phyloP scores from a whole-genome alignment of 2,113 vertebrate species.

The Procavia capensis region DNA sequence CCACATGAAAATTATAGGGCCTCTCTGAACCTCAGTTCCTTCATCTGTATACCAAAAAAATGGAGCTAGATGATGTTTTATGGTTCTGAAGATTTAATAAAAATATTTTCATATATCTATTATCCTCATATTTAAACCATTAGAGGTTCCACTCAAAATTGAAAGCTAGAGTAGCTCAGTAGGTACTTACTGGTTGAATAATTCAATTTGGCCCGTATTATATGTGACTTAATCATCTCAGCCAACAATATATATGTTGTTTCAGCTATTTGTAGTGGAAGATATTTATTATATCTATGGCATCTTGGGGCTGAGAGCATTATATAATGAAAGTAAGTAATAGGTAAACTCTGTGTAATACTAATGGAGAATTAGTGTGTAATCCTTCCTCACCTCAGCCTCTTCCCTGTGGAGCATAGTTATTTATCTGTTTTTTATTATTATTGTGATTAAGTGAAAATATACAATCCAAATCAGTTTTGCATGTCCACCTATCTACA shows the following conservation, averaged over 20 bases:
- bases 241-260: constrained; percentile 4
- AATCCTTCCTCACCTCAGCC: too few relatives aligned
- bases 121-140: constrained; percentile 22
- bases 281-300: background rate
- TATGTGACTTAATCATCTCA: background rate
- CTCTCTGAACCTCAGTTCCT: background rate
- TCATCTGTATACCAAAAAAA: background rate
- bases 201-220: background rate
- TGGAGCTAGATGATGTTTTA: background rate
- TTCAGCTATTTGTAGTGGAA: constrained; percentile 35
- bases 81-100: background rate
- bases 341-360: constrained; percentile 23
- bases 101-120: background rate
- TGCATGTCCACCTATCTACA: too few relatives aligned
- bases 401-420: too few relatives aligned
- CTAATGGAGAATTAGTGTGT: constrained; percentile 54
- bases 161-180: background rate
- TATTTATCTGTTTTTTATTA: too few relatives aligned
- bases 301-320: constrained; percentile 27
- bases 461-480: too few relatives aligned
- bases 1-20: background rate
- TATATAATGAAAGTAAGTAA: constrained; percentile 37
- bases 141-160: background rate
- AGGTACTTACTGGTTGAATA: background rate
- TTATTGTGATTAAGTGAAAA: too few relatives aligned